Conservation (phyloP, 2,797 vertebrate species). For the Gymnoscopelus microlampas region DNA sequence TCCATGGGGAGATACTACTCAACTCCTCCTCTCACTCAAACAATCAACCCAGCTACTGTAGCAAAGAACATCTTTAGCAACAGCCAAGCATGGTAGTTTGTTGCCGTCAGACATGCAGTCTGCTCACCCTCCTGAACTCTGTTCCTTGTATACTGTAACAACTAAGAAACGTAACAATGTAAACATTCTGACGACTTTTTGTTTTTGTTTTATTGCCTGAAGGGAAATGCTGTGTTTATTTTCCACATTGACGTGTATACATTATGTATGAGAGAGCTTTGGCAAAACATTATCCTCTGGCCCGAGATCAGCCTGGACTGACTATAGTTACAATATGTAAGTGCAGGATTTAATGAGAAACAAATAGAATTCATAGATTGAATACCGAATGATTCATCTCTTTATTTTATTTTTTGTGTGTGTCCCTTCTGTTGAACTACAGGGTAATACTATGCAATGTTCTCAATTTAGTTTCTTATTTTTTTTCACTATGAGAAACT, state of each 20-base stretch:
- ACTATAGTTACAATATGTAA: slow-evolving; percentile 7
- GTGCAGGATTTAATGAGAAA: slow-evolving; percentile 12
- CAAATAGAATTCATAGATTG: slow-evolving; percentile 23
- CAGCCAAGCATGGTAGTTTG: slow-evolving; percentile 42
- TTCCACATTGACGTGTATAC: slow-evolving; percentile 36
- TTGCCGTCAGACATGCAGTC: slow-evolving; percentile 46
- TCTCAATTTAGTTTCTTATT: too few relatives aligned
- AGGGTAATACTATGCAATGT: slow-evolving; percentile 44
- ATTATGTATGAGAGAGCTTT: slow-evolving; percentile 43
- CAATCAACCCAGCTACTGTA: slow-evolving; percentile 19
- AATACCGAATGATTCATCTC: background rate
- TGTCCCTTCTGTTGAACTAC: slow-evolving; percentile 1
- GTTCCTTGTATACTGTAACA: slow-evolving; percentile 23
- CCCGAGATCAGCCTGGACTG: slow-evolving; percentile 35
- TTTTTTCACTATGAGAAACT: too few relatives aligned
- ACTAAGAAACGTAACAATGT: slow-evolving; percentile 37
- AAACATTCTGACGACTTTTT: slow-evolving; percentile 32
- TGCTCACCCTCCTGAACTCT: slow-evolving; percentile 28
- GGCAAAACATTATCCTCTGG: slow-evolving; percentile 37
- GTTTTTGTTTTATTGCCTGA: slow-evolving; percentile 26
- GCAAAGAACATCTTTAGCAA: slow-evolving; percentile 44
- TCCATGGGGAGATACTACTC: slow-evolving; percentile 43
- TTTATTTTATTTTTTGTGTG: slow-evolving; percentile 15
- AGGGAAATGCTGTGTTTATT: slow-evolving; percentile 37
- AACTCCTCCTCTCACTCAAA: background rate